Percentiles rank a stretch among this genome's conserved stretches.
These are phyloP conservation scores for Alouatta caraya DNA, from an alignment of 2,797 vertebrate species.

Conservation along the genomic window DNA sequence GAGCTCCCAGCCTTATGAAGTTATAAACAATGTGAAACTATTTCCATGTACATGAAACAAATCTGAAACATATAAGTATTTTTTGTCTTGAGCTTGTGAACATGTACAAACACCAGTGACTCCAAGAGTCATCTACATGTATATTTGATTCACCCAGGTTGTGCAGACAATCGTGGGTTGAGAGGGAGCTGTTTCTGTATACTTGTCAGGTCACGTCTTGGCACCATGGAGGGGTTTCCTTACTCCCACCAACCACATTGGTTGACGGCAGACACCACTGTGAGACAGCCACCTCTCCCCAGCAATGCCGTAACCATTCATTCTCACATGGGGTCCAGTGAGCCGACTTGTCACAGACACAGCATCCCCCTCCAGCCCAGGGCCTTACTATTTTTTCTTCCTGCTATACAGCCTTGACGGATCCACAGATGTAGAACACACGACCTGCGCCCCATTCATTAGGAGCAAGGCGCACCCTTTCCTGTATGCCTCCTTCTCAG, in stretches of 20 bases:
- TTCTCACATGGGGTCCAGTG: neutral
- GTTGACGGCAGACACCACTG: constrained; percentile 23
- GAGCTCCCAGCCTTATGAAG: constrained; percentile 80
- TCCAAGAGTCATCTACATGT: neutral
- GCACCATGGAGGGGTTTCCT: neutral
- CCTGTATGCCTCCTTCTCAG: neutral
- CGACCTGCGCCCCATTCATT: neutral
- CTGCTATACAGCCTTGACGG: neutral
- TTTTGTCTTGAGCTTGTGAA: constrained; percentile 77
- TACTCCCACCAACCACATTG: neutral
- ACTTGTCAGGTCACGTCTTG: constrained; percentile 63
- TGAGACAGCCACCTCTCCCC: neutral
- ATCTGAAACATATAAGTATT: constrained; percentile 70
- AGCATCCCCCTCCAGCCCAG: too few species aligned
- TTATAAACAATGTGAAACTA: constrained; percentile 82
- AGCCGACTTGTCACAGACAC: neutral
- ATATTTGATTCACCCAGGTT: constrained; percentile 70
- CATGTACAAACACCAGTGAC: neutral
- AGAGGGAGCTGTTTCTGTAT: constrained; percentile 41
- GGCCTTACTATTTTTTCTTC: neutral
- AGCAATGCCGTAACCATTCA: constrained; percentile 3
- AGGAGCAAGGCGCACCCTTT: neutral
- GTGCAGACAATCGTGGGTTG: constrained; percentile 24
- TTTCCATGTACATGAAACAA: constrained; percentile 78
- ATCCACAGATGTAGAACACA: fast-evolving